Evolutionary conservation across 2,113 vertebrate genomes (phyloP).

Genomic region (Nettapus auritus): DNA sequence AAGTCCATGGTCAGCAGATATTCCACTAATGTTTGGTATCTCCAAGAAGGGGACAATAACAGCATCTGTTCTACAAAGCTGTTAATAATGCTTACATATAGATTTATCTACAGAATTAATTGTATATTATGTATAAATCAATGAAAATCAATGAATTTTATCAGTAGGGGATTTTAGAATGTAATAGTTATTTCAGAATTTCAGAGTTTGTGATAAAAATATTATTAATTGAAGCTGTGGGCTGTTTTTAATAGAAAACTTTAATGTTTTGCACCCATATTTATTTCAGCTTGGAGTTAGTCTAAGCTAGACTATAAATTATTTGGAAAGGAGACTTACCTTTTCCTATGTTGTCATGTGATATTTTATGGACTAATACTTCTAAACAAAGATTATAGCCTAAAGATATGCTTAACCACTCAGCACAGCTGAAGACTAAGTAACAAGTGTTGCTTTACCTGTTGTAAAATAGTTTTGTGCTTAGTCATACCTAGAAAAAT

Average conservation of each 20-base stretch:
- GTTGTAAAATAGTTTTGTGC: not conserved
- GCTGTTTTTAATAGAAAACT: not conserved
- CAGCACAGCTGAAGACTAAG: not conserved
- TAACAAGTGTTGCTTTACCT: not conserved
- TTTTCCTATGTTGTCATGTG: not conserved
- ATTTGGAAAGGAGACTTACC: not conserved
- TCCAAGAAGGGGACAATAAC: not conserved
- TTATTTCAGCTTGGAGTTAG: not conserved
- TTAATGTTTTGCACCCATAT: not conserved
- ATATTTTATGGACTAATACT: not conserved
- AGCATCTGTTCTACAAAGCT: not conserved
- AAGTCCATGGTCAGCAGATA: not conserved
- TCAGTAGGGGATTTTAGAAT: not conserved
- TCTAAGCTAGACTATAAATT: not conserved
- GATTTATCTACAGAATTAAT: not conserved
- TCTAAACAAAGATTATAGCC: not conserved
- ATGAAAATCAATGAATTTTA: not conserved
- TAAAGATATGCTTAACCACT: not conserved
- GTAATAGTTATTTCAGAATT: not conserved
- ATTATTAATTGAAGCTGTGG: not conserved
- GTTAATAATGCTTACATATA: not conserved
- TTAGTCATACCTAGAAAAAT: slow-evolving; percentile 1
- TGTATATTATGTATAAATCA: not conserved
- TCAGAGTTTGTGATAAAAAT: not conserved
- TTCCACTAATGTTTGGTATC: not conserved